Percentiles rank a stretch among this genome's conserved stretches.
Conservation (phyloP, 2,113 vertebrate genomes). For the Cynocephalus volans region DNA sequence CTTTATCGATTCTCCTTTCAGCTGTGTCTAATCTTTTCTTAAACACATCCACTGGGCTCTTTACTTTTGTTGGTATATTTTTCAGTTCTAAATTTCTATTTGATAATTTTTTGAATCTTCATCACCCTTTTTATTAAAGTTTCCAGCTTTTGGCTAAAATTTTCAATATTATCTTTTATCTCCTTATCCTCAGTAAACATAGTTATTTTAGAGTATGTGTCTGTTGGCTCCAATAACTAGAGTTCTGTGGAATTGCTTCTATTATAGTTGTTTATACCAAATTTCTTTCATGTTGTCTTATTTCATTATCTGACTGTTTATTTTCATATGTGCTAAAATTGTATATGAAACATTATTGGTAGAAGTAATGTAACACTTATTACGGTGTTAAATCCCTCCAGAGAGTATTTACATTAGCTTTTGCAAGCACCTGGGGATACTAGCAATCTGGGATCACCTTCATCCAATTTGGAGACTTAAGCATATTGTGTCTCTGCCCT, state of each 20-base stretch:
- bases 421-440: not conserved
- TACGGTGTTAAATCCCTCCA: not conserved
- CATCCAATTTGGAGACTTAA: conserved; percentile 57
- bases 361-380: not conserved
- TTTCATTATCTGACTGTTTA: conserved; percentile 17
- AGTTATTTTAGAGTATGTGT: conserved; percentile 32
- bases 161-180: not conserved
- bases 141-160: not conserved
- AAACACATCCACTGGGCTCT: not conserved
- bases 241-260: conserved; percentile 25
- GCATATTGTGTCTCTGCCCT: not conserved
- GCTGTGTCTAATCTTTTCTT: not conserved
- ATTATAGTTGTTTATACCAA: not conserved
- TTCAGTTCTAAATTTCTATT: conserved; percentile 28
- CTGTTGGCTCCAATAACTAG: not conserved
- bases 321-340: conserved; percentile 27
- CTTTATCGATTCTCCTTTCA: not conserved
- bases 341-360: not conserved
- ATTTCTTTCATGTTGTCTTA: not conserved
- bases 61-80: not conserved
- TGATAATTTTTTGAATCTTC: not conserved
- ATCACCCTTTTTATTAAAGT: not conserved
- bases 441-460: not conserved
- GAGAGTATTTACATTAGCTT: not conserved
- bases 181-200: not conserved